Percentiles rank a stretch among this genome's conserved stretches.
phyloP scores from a whole-genome alignment of 1,140 invertebrate genomes.

The Trachymyrmex cornetzi region DNA sequence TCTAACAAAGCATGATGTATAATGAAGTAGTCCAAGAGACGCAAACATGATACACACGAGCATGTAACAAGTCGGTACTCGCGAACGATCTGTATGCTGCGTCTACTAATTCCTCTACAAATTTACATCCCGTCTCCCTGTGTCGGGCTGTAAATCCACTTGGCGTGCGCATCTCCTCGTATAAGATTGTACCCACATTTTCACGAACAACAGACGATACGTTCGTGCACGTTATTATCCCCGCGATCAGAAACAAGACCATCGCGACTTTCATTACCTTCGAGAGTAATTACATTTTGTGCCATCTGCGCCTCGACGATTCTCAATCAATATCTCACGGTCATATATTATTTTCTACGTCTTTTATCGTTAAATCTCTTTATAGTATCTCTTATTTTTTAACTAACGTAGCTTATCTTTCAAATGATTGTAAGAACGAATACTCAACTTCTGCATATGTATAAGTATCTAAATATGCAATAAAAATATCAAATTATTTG shows the following conservation, averaged over 20 bases:
- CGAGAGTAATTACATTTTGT: constrained; percentile 31
- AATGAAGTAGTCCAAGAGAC: background rate
- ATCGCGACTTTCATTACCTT: constrained; percentile 34
- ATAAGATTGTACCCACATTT: constrained; percentile 21
- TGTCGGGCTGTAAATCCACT: constrained; percentile 19
- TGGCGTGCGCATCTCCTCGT: background rate
- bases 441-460: too few relatives aligned
- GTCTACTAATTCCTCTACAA: constrained; percentile 40
- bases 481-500: too few relatives aligned
- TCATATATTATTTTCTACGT: background rate
- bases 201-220: constrained; percentile 18
- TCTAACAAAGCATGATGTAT: background rate
- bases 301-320: background rate
- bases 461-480: too few relatives aligned
- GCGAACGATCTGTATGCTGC: background rate
- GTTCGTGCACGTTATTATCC: constrained; percentile 24
- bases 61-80: constrained; percentile 5
- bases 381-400: background rate
- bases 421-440: background rate
- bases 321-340: background rate
- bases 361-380: background rate
- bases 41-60: background rate
- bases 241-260: constrained; percentile 12
- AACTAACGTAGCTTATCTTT: background rate
- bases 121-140: constrained; percentile 20